Evolutionary conservation across 2,888 invertebrate species (phyloP), one percentile per base, ranked within the genome.

Genomic region (Heterodera filipjevi): DNA sequence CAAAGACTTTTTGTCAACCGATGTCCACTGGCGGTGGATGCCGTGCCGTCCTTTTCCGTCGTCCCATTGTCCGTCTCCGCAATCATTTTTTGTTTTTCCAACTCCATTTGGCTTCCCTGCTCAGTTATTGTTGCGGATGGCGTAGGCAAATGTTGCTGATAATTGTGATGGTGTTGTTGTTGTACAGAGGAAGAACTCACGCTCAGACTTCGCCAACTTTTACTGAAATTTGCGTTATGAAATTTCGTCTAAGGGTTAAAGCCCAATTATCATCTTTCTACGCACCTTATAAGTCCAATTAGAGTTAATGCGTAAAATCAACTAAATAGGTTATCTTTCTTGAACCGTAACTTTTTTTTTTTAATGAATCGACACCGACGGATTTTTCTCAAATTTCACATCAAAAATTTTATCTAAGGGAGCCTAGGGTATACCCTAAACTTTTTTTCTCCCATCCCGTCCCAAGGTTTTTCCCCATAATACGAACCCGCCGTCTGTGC

Each of bases 401-500:
- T 39, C 39, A 39, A 39, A 39, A 39, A 39, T n/a, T n/a, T n/a
- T n/a, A n/a, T n/a, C n/a, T n/a, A n/a, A n/a, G n/a, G n/a, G n/a
- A n/a, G n/a, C n/a, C n/a, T n/a, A n/a, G n/a, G n/a, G n/a, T n/a
- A n/a, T n/a, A n/a, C n/a, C n/a, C n/a, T n/a, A n/a, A n/a, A n/a
- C 44, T 5, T 44, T 44, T 44, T 44, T 10, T 5, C n/a, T 44
- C n/a, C 71, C 22, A 39, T 70, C 32, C 12, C 46, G 35, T 33
- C 39, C 32, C 10, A 33, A 70, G 44, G 44, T 39, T 14, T n/a
- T 70, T 27, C 44, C 39, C 44, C 16, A 49, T 16, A 19, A 14
- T 3, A 49, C 49, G 49, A 49, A 49, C 49, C 49, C 49, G 49
- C 59, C 59, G n/a, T 59, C 71, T 30, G 77, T 66, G n/a, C 77